A percentile compares a stretch with the other conserved stretches of the same genome.
These are phyloP conservation scores for Phylloscopus collybita DNA, from an alignment of 2,797 vertebrate genomes.

Conservation along the genomic window DNA sequence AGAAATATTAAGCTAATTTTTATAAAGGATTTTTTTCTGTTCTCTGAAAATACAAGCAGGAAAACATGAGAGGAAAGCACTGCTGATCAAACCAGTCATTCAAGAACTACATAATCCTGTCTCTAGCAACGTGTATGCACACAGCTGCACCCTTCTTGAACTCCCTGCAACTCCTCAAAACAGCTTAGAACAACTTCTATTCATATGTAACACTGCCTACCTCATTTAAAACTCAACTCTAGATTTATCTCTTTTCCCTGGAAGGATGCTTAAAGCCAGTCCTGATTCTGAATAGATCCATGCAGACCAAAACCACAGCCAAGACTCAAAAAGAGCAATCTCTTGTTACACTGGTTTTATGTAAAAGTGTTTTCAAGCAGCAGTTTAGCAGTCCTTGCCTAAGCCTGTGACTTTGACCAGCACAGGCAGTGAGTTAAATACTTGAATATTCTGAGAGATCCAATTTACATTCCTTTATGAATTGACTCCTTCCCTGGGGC, in stretches of 20 bases:
- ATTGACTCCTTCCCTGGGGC: not conserved
- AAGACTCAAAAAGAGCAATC: not conserved
- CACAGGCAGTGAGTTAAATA: not conserved
- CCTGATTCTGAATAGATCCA: not conserved
- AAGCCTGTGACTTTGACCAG: constrained; percentile 1
- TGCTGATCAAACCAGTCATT: constrained; percentile 11
- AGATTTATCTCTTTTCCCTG: not conserved
- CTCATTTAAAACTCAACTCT: not conserved
- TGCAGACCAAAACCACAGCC: not conserved
- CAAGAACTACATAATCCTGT: not conserved
- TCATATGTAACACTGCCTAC: not conserved
- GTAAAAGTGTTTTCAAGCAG: not conserved
- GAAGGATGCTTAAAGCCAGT: not conserved
- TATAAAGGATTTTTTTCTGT: not conserved
- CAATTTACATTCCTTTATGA: constrained; percentile 23
- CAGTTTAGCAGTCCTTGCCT: not conserved
- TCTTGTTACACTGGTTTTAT: not conserved
- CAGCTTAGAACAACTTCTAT: not conserved
- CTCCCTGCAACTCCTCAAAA: not conserved
- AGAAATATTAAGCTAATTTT: not conserved
- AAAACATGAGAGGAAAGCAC: not conserved
- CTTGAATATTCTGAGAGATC: constrained; percentile 7
- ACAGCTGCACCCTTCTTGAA: constrained; percentile 26
- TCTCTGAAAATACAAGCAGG: constrained; percentile 3
- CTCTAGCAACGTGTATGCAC: not conserved